Base-by-base conservation (phyloP, 1,140 invertebrate genomes). In the Drosophila sp. region DNA sequence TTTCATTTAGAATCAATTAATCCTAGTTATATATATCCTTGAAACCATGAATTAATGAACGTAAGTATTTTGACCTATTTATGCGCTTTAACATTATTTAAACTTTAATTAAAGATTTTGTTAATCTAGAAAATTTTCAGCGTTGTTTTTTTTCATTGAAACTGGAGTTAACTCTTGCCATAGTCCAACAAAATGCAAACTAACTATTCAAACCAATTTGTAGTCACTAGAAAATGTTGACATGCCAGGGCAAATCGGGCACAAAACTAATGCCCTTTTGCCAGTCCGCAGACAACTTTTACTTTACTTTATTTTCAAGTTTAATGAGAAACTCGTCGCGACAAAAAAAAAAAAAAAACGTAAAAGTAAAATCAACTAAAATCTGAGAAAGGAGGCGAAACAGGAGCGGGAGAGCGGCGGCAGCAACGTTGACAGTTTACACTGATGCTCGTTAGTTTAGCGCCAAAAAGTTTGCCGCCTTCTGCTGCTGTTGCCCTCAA, bases 391-490 rank as follows among this genome's bases (percentile, higher is more conserved):
- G 2, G 35, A 47, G 32, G 32, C 44, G 55, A 44, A 61, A 68
- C 54, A 50, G 41, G 44, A 54, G 61, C 55, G 17, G 17, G 0
- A 17, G 17, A 56, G 10, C 40, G 29, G 70, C 60, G 30, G 66
- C 64, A 74, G 60, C 65, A 71, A 60, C 54, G 74, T 60, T 68
- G 75, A 78, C 76, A 78, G 69, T 83, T 78, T 89, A 83, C 83
- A 89, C 84, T 86, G 84, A 77, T 72, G 84, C 70, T 87, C 76
- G 84, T 86, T 87, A 74, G 72, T 82, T 82, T 74, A 72, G 66
- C 44, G 66, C 57, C 65, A 66, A 76, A 84, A 84, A 78, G 74
- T 75, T 84, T 41, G 47, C 66, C 44, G 57, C 65, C 55, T 30
- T 38, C 29, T 6, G 30, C 7, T 38, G 3, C 7, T 38, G 3